Evolutionary conservation across 2,797 vertebrate genomes (phyloP).

Genomic region (Enteromius thamalakanensis): DNA sequence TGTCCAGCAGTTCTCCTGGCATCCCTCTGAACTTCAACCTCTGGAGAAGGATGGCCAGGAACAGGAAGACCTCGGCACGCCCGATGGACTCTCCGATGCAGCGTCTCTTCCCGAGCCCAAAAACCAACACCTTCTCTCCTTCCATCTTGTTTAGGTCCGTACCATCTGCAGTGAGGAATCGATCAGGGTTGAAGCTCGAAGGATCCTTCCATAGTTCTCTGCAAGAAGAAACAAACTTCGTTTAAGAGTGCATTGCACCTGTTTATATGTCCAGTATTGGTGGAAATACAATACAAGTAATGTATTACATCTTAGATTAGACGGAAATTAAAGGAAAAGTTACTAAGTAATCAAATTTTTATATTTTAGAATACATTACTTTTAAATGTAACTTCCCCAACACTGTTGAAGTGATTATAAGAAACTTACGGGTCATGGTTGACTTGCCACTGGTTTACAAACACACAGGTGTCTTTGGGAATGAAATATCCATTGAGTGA

Average conservation of each 20-base stretch:
- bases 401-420: not conserved
- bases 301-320: too few relatives aligned
- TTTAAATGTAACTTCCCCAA: too few relatives aligned
- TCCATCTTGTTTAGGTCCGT: conserved; percentile 74
- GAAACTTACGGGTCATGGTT: conserved; percentile 92
- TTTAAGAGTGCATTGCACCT: not conserved
- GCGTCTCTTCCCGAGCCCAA: conserved; percentile 87
- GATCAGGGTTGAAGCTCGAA: conserved; percentile 81
- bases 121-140: conserved; percentile 83
- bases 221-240: conserved; percentile 21
- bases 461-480: conserved; percentile 89
- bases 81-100: conserved; percentile 90
- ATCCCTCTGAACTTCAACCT: conserved; percentile 77
- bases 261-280: not conserved
- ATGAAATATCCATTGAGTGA: conserved; percentile 87
- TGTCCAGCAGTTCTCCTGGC: conserved; percentile 77
- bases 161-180: conserved; percentile 81
- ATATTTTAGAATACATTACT: too few relatives aligned
- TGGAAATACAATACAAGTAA: too few relatives aligned
- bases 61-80: conserved; percentile 88
- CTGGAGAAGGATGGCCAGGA: conserved; percentile 87
- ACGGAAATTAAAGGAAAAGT: too few relatives aligned
- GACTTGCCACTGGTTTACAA: conserved; percentile 96
- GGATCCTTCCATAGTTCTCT: conserved; percentile 90
- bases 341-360: too few relatives aligned